phyloP scores from a whole-genome alignment of 2,113 vertebrate species.

The Corvus cornix region DNA sequence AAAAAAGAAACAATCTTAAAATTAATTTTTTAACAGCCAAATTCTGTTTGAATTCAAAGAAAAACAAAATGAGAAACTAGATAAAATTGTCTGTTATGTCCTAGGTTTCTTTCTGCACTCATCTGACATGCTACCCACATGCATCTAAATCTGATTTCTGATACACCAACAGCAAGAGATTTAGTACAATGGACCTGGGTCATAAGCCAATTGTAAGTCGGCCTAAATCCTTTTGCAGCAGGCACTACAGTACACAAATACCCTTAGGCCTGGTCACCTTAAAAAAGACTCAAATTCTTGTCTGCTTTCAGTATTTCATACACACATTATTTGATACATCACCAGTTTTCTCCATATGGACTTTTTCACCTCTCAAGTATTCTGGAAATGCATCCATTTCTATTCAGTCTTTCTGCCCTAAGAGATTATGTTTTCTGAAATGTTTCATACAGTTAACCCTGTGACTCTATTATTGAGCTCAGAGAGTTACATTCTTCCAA shows the following conservation, averaged over 20 bases:
- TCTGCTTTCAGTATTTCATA: neutral
- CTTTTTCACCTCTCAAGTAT: neutral
- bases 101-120: neutral
- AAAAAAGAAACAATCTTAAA: neutral
- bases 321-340: neutral
- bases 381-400: neutral
- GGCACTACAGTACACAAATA: neutral
- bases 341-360: neutral
- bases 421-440: neutral
- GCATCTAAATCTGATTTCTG: neutral
- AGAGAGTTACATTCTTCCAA: neutral
- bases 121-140: neutral
- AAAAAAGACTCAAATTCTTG: neutral
- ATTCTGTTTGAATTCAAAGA: neutral
- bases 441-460: neutral
- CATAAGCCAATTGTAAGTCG: fast-evolving
- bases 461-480: neutral
- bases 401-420: neutral
- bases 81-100: neutral
- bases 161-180: neutral
- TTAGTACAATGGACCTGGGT: neutral
- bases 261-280: neutral
- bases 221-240: neutral
- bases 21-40: neutral
- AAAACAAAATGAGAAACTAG: neutral